phyloP scores from a whole-genome alignment of 2,113 vertebrate genomes.

The Pluvianellus socialis region DNA sequence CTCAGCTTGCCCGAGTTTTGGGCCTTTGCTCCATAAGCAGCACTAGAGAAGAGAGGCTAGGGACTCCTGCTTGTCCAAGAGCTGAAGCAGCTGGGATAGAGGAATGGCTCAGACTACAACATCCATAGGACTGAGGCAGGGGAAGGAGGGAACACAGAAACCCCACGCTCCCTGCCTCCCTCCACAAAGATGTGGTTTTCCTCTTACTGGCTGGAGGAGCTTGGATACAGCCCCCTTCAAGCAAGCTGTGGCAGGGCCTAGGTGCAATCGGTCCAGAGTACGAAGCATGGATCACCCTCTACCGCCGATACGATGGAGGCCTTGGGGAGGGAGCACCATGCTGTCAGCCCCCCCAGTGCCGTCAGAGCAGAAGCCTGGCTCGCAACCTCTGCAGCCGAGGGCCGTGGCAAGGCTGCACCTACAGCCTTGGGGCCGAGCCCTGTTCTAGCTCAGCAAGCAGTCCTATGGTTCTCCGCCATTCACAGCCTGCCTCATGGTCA shows the following conservation, averaged over 20 bases:
- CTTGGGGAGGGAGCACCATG: neutral
- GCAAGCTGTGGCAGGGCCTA: neutral
- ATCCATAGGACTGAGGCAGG: neutral
- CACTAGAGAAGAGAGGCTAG: neutral
- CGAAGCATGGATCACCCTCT: neutral
- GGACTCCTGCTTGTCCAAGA: neutral
- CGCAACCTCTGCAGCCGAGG: neutral
- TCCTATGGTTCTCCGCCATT: rapidly evolving
- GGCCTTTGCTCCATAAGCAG: neutral
- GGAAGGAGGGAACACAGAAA: neutral
- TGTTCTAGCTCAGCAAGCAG: neutral
- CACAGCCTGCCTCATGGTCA: neutral
- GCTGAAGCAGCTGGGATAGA: neutral
- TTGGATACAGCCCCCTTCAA: neutral
- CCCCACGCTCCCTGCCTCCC: neutral
- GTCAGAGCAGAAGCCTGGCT: neutral
- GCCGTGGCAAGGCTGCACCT: neutral
- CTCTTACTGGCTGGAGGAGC: neutral
- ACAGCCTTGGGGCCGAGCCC: rapidly evolving
- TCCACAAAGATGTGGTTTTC: neutral
- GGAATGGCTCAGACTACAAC: constrained; percentile 23
- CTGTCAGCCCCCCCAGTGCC: rapidly evolving
- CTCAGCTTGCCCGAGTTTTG: neutral
- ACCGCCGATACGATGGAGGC: neutral
- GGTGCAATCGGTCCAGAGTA: rapidly evolving